Evolutionary conservation across 2,888 invertebrate genomes (phyloP).

Genomic region (Drosophila nigricruria): DNA sequence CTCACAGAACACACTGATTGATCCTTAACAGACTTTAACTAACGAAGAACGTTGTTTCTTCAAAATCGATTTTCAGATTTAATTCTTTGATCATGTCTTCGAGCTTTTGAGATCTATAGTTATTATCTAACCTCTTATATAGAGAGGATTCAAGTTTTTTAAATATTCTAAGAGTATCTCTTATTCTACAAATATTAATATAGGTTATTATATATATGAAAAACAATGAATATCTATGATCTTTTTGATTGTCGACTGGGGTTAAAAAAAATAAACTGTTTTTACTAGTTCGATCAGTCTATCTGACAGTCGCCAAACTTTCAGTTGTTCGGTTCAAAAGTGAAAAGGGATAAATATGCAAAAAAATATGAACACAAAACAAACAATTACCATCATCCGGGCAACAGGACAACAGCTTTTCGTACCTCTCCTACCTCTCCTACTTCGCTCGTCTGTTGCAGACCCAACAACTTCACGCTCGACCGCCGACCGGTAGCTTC

Average conservation of each 20-base stretch:
- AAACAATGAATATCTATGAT: not conserved
- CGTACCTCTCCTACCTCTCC: not conserved
- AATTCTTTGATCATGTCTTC: not conserved
- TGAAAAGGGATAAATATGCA: slow-evolving; percentile 42
- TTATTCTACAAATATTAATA: not conserved
- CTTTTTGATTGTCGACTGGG: too few species aligned
- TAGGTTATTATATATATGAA: not conserved
- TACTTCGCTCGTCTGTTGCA: not conserved
- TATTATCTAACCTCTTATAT: not conserved
- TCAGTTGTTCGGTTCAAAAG: not conserved
- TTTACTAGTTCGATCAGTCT: slow-evolving; percentile 7
- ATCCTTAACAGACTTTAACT: not conserved
- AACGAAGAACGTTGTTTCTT: not conserved
- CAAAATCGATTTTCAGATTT: not conserved
- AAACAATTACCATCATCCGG: slow-evolving; percentile 57
- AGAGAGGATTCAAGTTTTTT: not conserved
- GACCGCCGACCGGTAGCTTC: slow-evolving; percentile 25
- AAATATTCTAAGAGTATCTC: not conserved
- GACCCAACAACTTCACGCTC: slow-evolving; percentile 35
- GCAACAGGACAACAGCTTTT: slow-evolving; percentile 54
- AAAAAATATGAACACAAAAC: slow-evolving; percentile 66
- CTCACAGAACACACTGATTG: too few species aligned
- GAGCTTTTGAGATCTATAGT: not conserved
- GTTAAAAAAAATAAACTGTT: too few species aligned
- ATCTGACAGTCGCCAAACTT: slow-evolving; percentile 2